These are phyloP conservation scores for Anoplopoma fimbria DNA, from an alignment of 2,113 vertebrate species.

Conservation along the genomic window DNA sequence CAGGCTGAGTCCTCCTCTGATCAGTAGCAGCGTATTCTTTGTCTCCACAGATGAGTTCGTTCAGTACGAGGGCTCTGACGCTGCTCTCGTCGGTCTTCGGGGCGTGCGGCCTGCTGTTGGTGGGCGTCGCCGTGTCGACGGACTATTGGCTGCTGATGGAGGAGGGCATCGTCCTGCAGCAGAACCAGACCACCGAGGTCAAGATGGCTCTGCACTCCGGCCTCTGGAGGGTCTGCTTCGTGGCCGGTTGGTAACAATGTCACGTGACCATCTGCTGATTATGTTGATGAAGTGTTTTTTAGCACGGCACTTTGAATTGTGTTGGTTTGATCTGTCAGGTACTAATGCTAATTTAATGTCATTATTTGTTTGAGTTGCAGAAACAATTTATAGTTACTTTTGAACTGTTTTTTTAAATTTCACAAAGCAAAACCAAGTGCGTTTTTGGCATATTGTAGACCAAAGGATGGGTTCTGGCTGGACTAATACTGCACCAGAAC, in stretches of 20 bases:
- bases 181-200: constrained; percentile 92
- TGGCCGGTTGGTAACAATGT: constrained; percentile 82
- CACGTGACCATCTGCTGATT: neutral
- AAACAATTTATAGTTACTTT: too few relatives aligned
- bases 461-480: too few relatives aligned
- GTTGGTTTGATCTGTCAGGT: neutral
- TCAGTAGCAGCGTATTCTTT: neutral
- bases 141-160: constrained; percentile 96
- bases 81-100: constrained; percentile 91
- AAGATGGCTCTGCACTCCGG: constrained; percentile 93
- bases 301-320: too few relatives aligned
- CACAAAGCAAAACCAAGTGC: too few relatives aligned
- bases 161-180: constrained; percentile 90
- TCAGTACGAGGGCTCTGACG: constrained; percentile 90
- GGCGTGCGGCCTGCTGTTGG: constrained; percentile 88
- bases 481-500: too few relatives aligned
- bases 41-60: constrained; percentile 88
- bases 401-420: too few relatives aligned
- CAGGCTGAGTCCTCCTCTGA: neutral
- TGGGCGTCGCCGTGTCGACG: constrained; percentile 92
- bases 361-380: neutral
- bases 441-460: too few relatives aligned
- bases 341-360: neutral
- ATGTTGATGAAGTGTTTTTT: too few relatives aligned
- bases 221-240: constrained; percentile 93